Conservation (phyloP, 2,888 invertebrate genomes). For the Muschampia plurimacula region DNA sequence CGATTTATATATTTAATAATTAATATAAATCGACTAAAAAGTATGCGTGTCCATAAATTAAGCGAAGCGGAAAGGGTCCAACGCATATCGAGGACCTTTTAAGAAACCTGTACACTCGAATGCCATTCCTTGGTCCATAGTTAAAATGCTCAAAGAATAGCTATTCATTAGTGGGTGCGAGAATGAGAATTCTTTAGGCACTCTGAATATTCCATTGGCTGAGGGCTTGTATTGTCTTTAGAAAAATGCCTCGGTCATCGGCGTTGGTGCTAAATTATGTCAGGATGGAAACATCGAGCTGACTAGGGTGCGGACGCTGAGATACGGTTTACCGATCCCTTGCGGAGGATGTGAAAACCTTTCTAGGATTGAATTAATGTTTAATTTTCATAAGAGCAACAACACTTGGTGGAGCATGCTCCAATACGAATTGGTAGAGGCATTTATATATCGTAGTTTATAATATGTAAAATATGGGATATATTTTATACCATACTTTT, state of each 20-base stretch:
- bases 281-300: constrained; percentile 61
- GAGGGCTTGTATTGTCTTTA: constrained; percentile 81
- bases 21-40: constrained; percentile 79
- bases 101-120: constrained; percentile 83
- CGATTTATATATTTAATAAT: too few relatives aligned
- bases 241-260: constrained; percentile 75
- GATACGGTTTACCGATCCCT: constrained; percentile 1
- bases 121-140: constrained; percentile 84
- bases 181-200: constrained; percentile 83
- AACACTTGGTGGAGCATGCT: too few relatives aligned
- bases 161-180: constrained; percentile 86
- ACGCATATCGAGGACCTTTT: constrained; percentile 83
- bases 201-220: constrained; percentile 80
- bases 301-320: constrained; percentile 56
- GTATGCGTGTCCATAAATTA: constrained; percentile 77
- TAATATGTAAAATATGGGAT: too few relatives aligned
- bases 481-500: too few relatives aligned
- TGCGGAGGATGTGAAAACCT: too few relatives aligned
- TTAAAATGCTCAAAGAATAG: constrained; percentile 85
- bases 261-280: constrained; percentile 79
- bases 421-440: too few relatives aligned
- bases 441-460: too few relatives aligned
- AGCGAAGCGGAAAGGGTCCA: constrained; percentile 80
- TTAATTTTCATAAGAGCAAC: too few relatives aligned
- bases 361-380: too few relatives aligned